Conservation (phyloP, 2,888 invertebrate species). For the Linnaemya tessellans region DNA sequence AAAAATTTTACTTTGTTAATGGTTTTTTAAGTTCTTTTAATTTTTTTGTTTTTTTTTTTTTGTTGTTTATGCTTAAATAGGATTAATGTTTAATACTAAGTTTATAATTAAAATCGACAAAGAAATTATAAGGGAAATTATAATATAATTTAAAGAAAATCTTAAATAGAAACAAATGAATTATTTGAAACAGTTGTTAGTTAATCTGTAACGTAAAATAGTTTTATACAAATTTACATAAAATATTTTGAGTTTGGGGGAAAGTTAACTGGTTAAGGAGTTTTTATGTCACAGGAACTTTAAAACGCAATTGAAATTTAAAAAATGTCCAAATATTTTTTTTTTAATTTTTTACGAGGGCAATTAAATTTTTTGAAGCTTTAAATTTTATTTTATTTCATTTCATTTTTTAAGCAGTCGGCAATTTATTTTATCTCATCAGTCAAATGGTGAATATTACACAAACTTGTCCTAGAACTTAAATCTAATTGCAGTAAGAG, state of each 20-base stretch:
- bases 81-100: constrained; percentile 56
- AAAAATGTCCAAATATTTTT: not conserved
- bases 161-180: constrained; percentile 2
- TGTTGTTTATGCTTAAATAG: constrained; percentile 21
- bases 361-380: not conserved
- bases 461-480: too few species aligned
- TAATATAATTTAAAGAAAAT: constrained; percentile 26
- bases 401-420: not conserved
- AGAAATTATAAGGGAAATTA: constrained; percentile 15
- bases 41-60: not conserved
- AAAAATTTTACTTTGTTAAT: constrained; percentile 65
- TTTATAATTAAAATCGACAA: constrained; percentile 52
- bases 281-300: not conserved
- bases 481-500: too few species aligned
- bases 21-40: constrained; percentile 39
- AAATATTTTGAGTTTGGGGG: not conserved
- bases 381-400: not conserved
- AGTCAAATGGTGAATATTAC: constrained; percentile 11
- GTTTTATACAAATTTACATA: constrained; percentile 23
- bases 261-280: not conserved
- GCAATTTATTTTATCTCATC: not conserved
- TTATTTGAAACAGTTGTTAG: constrained; percentile 16
- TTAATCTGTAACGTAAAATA: not conserved
- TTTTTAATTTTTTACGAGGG: not conserved
- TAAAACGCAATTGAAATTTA: not conserved